These are phyloP conservation scores for Thalassaphorura encarpata DNA, from an alignment of 1,140 invertebrate species.

Conservation along the genomic window DNA sequence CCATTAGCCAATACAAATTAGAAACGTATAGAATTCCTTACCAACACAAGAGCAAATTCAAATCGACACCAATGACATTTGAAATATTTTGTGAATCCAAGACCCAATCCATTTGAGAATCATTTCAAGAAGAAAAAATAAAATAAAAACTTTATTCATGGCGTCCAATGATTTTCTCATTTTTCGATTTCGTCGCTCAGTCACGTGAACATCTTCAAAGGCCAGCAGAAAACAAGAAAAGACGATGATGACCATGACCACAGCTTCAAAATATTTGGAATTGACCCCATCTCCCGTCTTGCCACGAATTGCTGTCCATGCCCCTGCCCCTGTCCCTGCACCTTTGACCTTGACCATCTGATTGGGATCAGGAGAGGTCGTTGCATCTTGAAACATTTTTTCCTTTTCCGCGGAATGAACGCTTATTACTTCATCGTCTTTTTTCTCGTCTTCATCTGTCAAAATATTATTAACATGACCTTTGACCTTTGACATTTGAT, in stretches of 20 bases:
- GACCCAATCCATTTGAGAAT: conserved; percentile 95
- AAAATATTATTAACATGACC: conserved; percentile 11
- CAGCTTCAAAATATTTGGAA: conserved; percentile 98
- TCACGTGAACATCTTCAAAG: conserved; percentile 91
- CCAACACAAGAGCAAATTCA: conserved; percentile 97
- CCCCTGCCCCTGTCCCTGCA: too few species aligned
- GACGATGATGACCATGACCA: conserved; percentile 96
- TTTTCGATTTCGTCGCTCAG: conserved; percentile 72
- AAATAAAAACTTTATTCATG: conserved; percentile 96
- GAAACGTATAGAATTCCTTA: too few species aligned
- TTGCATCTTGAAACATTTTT: too few species aligned
- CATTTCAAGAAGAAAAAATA: conserved; percentile 98
- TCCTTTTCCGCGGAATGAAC: too few species aligned
- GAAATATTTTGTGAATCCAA: conserved; percentile 95
- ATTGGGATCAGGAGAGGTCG: too few species aligned
- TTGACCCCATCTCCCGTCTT: conserved; percentile 50
- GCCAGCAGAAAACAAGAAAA: conserved; percentile 94
- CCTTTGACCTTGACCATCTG: too few species aligned
- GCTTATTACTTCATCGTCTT: too few species aligned
- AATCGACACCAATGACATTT: conserved; percentile 99
- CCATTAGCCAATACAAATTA: too few species aligned
- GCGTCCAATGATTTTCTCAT: conserved; percentile 87
- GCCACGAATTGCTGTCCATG: conserved; percentile 20
- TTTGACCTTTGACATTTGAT: conserved; percentile 22
- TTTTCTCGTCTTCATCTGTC: conserved; percentile 6